Percentiles rank a stretch among this genome's conserved stretches.
phyloP scores from a whole-genome alignment of 2,888 invertebrate genomes.

The Tetrapedia diversipes region DNA sequence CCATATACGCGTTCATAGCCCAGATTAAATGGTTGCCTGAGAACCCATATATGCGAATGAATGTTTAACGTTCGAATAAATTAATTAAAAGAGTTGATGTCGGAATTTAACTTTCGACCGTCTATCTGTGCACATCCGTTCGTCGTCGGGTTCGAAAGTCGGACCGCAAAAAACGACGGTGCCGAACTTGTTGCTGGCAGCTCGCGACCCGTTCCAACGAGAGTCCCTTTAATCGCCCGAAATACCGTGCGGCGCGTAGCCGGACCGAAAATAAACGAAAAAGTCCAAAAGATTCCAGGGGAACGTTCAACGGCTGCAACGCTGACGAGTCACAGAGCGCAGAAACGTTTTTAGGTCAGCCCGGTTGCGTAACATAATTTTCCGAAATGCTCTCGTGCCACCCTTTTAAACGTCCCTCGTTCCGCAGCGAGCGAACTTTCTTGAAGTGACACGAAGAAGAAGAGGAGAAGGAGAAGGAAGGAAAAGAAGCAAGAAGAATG shows the following conservation, averaged over 20 bases:
- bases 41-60: no score
- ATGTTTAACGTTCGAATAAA: no score
- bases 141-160: no score
- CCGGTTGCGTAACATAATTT: conserved; percentile 9
- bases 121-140: no score
- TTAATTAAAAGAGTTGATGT: no score
- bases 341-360: conserved; percentile 30
- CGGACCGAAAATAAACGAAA: background rate
- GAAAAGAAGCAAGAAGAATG: no score
- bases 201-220: conserved; percentile 5
- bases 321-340: background rate
- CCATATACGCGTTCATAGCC: no score
- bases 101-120: no score
- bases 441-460: background rate
- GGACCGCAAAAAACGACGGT: no score
- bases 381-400: conserved; percentile 7
- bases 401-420: background rate
- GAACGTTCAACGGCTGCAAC: background rate
- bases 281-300: background rate
- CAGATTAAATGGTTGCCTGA: no score
- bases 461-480: no score
- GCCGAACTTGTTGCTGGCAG: background rate
- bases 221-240: background rate
- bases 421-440: background rate
- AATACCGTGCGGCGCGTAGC: background rate